phyloP scores from a whole-genome alignment of 2,888 invertebrate species.

The Trissolcus brochymenae region DNA sequence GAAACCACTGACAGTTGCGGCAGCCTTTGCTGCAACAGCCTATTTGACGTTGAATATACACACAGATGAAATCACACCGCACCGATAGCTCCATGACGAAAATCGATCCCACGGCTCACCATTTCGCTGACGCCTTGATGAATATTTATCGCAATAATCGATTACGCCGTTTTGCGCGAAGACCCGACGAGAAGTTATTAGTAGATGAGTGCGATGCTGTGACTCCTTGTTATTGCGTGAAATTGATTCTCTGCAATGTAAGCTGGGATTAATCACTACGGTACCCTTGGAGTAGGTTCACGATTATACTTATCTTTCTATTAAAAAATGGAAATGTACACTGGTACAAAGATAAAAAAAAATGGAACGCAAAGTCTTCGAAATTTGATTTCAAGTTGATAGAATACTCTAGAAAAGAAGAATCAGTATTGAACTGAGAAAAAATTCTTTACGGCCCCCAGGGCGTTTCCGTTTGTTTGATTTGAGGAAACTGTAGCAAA shows the following conservation, averaged over 20 bases:
- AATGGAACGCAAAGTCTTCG: not conserved
- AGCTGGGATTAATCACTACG: constrained; percentile 27
- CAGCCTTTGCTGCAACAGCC: constrained; percentile 49
- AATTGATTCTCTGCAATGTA: constrained; percentile 38
- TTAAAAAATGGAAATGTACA: not conserved
- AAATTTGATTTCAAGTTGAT: too few species aligned
- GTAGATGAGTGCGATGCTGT: constrained; percentile 41
- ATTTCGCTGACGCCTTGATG: constrained; percentile 32
- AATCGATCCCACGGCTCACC: constrained; percentile 55
- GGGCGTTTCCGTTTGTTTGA: too few species aligned
- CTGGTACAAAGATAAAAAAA: not conserved
- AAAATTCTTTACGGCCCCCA: too few species aligned
- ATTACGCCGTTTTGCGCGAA: constrained; percentile 35
- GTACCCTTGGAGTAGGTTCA: constrained; percentile 3
- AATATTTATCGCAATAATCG: constrained; percentile 56
- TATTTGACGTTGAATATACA: constrained; percentile 37
- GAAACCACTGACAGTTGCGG: constrained; percentile 53
- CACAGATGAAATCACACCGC: constrained; percentile 52
- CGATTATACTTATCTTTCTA: constrained; percentile 7
- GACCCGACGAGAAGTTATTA: constrained; percentile 34
- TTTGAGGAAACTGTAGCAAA: too few species aligned
- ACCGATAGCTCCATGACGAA: constrained; percentile 42
- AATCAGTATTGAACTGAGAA: too few species aligned
- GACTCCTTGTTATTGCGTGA: constrained; percentile 42
- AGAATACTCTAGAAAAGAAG: too few species aligned